These are phyloP conservation scores for Equus przewalskii DNA, from an alignment of 2,113 vertebrate genomes.

Conservation along the genomic window DNA sequence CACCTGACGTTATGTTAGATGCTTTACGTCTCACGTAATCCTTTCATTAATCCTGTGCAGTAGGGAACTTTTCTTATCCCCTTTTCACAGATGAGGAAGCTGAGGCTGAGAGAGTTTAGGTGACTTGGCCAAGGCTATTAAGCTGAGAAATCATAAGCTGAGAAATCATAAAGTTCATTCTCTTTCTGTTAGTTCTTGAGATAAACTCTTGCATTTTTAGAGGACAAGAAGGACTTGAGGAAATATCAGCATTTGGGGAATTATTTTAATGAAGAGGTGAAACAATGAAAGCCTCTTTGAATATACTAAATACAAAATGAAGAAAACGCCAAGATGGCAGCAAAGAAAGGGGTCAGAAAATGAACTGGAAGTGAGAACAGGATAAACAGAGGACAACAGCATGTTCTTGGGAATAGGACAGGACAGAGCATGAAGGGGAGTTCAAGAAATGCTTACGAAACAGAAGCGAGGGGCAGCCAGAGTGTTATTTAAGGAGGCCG, in stretches of 20 bases:
- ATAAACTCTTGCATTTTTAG: constrained; percentile 12
- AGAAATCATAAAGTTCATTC: neutral
- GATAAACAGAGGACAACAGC: neutral
- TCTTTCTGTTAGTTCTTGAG: neutral
- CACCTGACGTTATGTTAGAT: neutral
- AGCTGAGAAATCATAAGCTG: neutral
- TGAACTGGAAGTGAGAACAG: neutral
- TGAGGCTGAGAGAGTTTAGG: neutral
- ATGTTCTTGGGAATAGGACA: neutral
- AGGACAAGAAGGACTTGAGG: neutral
- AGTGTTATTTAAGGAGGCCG: neutral
- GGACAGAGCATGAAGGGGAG: neutral
- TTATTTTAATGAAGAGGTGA: constrained; percentile 44
- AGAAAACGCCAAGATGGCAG: neutral
- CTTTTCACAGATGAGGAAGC: neutral
- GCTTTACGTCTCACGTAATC: neutral
- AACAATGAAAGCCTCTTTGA: neutral
- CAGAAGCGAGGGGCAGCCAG: neutral
- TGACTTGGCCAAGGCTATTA: neutral
- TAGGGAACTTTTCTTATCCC: neutral
- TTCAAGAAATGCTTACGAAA: neutral
- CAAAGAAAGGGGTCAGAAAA: neutral
- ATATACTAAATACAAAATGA: neutral
- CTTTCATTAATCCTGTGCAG: neutral
- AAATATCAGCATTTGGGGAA: neutral